Conservation (phyloP, 1,140 invertebrate genomes). For the Metopolophium dirhodum region DNA sequence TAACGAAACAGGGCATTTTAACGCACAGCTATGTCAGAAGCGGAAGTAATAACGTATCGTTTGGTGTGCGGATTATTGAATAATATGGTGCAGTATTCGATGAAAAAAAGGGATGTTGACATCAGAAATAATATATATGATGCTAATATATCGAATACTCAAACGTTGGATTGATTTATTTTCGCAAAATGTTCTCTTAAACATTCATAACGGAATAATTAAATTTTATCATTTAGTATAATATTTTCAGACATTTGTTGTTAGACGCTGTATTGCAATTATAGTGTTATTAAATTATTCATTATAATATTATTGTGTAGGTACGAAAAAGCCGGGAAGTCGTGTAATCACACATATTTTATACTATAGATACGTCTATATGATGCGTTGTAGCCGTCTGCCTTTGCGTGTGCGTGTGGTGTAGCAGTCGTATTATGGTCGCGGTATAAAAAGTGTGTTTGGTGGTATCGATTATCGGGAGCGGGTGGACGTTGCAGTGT, state of each 20-base stretch:
- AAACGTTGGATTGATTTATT: background rate
- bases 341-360: background rate
- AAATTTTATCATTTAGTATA: background rate
- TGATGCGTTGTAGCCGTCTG: no score
- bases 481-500: background rate
- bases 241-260: background rate
- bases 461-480: conserved; percentile 24
- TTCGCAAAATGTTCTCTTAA: background rate
- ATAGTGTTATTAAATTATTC: background rate
- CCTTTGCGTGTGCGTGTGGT: background rate
- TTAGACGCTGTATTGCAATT: background rate
- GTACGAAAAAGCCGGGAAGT: no score
- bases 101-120: no score
- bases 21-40: no score
- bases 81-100: no score
- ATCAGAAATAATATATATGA: no score
- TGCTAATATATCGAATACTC: background rate
- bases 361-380: background rate
- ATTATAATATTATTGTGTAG: background rate
- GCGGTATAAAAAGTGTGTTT: conserved; percentile 2
- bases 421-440: background rate
- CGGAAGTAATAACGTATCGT: no score
- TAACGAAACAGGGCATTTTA: no score
- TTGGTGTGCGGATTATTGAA: no score
- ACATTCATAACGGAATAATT: background rate